Conservation (phyloP, 2,888 invertebrate species). For the Trachelus stipa region DNA sequence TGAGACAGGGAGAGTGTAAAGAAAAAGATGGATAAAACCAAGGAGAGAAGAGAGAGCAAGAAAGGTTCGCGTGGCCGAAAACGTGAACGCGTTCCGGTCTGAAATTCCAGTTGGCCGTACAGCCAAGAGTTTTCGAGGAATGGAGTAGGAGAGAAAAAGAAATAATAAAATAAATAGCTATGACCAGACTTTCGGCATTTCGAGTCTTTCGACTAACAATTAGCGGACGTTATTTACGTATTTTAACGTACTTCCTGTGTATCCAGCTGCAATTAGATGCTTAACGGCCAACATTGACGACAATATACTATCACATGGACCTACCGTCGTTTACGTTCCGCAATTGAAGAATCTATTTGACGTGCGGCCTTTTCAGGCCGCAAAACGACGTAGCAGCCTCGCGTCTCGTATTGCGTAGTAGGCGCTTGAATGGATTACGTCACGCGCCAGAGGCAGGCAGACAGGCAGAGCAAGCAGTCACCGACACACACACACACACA, state of each 20-base stretch:
- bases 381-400: slow-evolving; percentile 13
- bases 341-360: not conserved
- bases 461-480: slow-evolving; percentile 14
- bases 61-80: not conserved
- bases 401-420: slow-evolving; percentile 56
- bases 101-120: not conserved
- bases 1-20: not conserved
- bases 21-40: not conserved
- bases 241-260: not conserved
- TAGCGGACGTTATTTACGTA: not conserved
- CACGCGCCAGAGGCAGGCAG: slow-evolving; percentile 39
- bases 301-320: not conserved
- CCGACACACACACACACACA: slow-evolving; percentile 20
- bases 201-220: not conserved
- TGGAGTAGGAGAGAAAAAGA: not conserved
- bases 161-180: not conserved
- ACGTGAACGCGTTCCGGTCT: slow-evolving; percentile 2
- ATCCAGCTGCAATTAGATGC: not conserved
- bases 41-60: not conserved
- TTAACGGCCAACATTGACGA: not conserved
- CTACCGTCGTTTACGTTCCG: not conserved
- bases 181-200: not conserved
- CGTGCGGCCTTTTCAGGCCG: not conserved
- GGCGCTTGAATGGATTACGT: slow-evolving; percentile 61
- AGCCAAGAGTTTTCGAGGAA: not conserved